A percentile compares a stretch with the other conserved stretches of the same genome.
Conservation (phyloP, 2,113 vertebrate genomes). For the Zosterops borbonicus region DNA sequence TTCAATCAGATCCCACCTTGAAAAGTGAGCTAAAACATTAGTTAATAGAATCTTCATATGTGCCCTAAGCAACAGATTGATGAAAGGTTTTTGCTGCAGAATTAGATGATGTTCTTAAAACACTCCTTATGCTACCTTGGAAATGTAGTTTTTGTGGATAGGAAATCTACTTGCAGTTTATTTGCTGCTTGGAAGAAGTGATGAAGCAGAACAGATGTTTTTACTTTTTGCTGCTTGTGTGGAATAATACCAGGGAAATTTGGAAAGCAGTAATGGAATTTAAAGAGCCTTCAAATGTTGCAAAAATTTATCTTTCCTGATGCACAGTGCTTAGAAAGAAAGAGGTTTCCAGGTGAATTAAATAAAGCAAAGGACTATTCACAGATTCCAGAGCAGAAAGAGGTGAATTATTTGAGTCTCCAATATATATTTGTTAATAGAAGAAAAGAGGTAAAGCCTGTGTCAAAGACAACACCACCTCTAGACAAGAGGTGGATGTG, state of each 20-base stretch:
- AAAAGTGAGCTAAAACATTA: background rate
- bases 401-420: background rate
- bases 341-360: background rate
- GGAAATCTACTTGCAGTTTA: conserved; percentile 30
- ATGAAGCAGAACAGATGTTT: conserved; percentile 41
- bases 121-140: conserved; percentile 1
- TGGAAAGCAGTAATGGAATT: background rate
- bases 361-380: background rate
- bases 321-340: background rate
- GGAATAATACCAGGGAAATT: conserved; percentile 17
- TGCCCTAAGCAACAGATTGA: background rate
- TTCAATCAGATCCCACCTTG: background rate
- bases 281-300: background rate
- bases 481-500: background rate
- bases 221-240: background rate
- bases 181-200: conserved; percentile 25
- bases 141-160: conserved; percentile 11
- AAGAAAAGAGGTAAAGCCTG: background rate
- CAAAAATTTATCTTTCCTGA: background rate
- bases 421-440: background rate
- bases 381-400: background rate
- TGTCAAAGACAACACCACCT: background rate
- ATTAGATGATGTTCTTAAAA: background rate
- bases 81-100: background rate
- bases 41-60: background rate